These are phyloP conservation scores for Teleopsis dalmanni DNA, from an alignment of 1,140 invertebrate genomes.

Conservation along the genomic window DNA sequence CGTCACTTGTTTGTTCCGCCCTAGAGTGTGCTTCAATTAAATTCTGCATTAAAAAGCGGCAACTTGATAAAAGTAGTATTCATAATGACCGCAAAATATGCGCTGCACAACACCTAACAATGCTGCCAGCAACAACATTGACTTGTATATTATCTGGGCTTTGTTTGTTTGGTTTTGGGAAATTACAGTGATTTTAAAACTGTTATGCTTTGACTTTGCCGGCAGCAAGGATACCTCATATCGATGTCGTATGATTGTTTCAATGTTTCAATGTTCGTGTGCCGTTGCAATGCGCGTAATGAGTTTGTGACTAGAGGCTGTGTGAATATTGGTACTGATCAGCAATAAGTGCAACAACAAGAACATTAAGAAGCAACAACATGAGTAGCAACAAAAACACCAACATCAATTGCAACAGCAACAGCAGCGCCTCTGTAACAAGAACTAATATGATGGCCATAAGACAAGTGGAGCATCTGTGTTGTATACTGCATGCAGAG, in stretches of 20 bases:
- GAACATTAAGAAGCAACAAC: conserved; percentile 15
- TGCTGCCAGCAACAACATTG: neutral
- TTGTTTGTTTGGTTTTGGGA: no score
- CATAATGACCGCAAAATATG: no score
- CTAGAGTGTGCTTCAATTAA: no score
- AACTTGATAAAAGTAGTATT: no score
- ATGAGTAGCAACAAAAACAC: no score
- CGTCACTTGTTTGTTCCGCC: no score
- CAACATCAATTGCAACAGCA: conserved; percentile 11
- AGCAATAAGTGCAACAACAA: neutral
- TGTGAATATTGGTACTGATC: conserved; percentile 40
- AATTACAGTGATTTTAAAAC: no score
- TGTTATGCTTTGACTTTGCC: neutral
- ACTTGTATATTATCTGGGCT: no score
- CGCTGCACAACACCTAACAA: no score
- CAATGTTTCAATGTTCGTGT: no score
- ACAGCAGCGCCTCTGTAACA: neutral
- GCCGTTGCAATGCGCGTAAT: conserved; percentile 28
- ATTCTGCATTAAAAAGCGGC: no score
- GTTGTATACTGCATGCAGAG: neutral
- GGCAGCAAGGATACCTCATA: no score
- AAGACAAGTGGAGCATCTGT: neutral
- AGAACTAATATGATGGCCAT: neutral
- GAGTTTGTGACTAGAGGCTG: conserved; percentile 39
- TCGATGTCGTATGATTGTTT: neutral